Evolutionary conservation across 2,113 vertebrate genomes (phyloP), one percentile per base, ranked within the genome.

Genomic region (Pelecanoides urinatrix): DNA sequence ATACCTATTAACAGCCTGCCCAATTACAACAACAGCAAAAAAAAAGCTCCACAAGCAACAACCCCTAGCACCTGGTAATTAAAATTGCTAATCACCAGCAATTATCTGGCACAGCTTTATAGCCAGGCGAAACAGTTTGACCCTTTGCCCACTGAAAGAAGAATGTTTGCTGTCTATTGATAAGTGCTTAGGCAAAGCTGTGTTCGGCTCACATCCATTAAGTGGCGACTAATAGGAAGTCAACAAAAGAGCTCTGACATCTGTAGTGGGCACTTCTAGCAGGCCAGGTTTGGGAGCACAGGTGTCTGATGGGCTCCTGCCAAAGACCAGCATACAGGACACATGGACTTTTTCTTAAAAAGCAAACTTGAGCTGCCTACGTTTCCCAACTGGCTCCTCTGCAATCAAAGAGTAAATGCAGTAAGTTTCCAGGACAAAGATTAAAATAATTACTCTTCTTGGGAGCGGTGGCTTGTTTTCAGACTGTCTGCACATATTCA

Each of bases 71-170:
- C 98, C 98, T 99, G 99, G 97, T 99, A 98, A 99, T 99, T 99
- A 99, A 98, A 99, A 99, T 98, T 98, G 98, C 98, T 99, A 99
- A 99, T 99, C 98, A 98, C 97, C 97, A 98, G 97, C 98, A 99
- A 98, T 99, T 99, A 98, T 98, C 98, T 98, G 96, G 97, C 97
- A 78, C 87, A 95, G 98, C 98, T 97, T 97, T 98, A 97, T 97
- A 98, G 97, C 97, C 96, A 93, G 94, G 96, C 96, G 95, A 98
- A 97, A 98, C 96, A 94, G 94, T 98, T 97, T 98, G 98, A 98
- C 98, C 98, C 98, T 97, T 98, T 96, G 97, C 98, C 96, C 97
- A 96, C 72, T 44, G 88, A 95, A 97, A 98, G 98, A 98, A 97
- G 98, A 98, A 98, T 98, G 98, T 98, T 98, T 97, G 96, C 97